Evolutionary conservation across 2,888 invertebrate genomes (phyloP).

Genomic region (Philhelius pedissequus): DNA sequence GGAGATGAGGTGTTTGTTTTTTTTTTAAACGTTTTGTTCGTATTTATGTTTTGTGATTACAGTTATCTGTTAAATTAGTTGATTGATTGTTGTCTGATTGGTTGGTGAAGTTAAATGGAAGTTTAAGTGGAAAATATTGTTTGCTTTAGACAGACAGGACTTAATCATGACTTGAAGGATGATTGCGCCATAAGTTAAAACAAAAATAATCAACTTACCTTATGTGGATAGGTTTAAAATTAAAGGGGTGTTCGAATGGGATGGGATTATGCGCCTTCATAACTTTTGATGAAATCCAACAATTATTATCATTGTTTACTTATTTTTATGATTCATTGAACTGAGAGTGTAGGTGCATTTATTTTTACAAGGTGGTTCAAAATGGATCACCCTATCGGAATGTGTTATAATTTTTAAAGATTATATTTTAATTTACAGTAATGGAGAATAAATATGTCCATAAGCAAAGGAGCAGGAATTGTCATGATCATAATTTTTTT

Average conservation of each 20-base stretch:
- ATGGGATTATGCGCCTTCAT: not conserved
- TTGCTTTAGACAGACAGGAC: constrained; percentile 6
- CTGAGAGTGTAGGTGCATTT: not conserved
- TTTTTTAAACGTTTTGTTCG: constrained; percentile 11
- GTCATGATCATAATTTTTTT: too few relatives aligned
- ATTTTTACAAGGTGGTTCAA: not conserved
- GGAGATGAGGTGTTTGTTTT: constrained; percentile 20
- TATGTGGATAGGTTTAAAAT: not conserved
- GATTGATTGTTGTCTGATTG: constrained; percentile 54
- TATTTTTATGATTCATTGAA: not conserved
- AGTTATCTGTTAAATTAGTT: constrained; percentile 61
- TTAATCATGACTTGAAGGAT: constrained; percentile 10
- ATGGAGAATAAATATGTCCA: too few relatives aligned
- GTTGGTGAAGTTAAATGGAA: constrained; percentile 42
- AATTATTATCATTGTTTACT: not conserved
- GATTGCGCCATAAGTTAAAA: too few relatives aligned
- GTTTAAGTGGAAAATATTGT: constrained; percentile 62
- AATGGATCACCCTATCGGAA: too few relatives aligned
- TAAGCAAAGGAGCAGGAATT: too few relatives aligned
- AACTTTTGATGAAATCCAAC: not conserved
- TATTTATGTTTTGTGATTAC: constrained; percentile 57
- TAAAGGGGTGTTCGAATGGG: not conserved
- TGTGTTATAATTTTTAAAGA: too few relatives aligned
- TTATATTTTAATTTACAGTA: too few relatives aligned
- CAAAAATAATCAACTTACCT: too few relatives aligned